Conservation (phyloP, 1,140 invertebrate species). For the Melipona quadrifasciata region DNA sequence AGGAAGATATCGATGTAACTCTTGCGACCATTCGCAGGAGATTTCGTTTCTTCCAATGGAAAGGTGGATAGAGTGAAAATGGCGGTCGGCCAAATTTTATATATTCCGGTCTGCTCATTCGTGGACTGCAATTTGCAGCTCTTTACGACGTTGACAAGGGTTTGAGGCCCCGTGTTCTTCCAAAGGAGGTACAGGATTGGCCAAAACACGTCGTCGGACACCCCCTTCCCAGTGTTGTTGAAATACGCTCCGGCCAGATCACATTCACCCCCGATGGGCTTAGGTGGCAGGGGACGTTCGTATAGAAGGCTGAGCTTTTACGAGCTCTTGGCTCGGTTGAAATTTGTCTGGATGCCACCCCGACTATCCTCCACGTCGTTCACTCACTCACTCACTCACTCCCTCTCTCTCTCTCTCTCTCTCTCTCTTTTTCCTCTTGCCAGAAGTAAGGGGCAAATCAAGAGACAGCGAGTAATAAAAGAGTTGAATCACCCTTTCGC, state of each 20-base stretch:
- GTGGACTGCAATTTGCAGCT: conserved; percentile 62
- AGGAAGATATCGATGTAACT: conserved; percentile 36
- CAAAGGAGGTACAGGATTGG: conserved; percentile 56
- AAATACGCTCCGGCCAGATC: conserved; percentile 42
- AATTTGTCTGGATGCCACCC: conserved; percentile 77
- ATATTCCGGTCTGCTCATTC: conserved; percentile 54
- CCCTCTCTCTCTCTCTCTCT: too few species aligned
- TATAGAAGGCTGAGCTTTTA: conserved; percentile 70
- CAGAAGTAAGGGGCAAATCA: conserved; percentile 52
- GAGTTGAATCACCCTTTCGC: conserved; percentile 55
- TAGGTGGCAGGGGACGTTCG: conserved; percentile 29
- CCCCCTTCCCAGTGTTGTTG: conserved; percentile 14
- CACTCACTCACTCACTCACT: too few species aligned
- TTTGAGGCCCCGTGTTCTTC: conserved; percentile 26
- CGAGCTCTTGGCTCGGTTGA: conserved; percentile 77
- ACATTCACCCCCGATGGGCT: conserved; percentile 48
- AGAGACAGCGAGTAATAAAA: conserved; percentile 76
- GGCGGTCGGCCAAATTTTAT: conserved; percentile 66
- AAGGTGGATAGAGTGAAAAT: conserved; percentile 27
- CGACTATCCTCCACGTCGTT: conserved; percentile 58
- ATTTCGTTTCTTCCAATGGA: not conserved
- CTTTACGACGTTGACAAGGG: conserved; percentile 53
- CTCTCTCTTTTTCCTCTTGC: conserved; percentile 53
- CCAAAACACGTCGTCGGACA: conserved; percentile 45
- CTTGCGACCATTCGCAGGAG: not conserved